Conservation (phyloP, 2,113 vertebrate genomes). For the Perca schrenkii region DNA sequence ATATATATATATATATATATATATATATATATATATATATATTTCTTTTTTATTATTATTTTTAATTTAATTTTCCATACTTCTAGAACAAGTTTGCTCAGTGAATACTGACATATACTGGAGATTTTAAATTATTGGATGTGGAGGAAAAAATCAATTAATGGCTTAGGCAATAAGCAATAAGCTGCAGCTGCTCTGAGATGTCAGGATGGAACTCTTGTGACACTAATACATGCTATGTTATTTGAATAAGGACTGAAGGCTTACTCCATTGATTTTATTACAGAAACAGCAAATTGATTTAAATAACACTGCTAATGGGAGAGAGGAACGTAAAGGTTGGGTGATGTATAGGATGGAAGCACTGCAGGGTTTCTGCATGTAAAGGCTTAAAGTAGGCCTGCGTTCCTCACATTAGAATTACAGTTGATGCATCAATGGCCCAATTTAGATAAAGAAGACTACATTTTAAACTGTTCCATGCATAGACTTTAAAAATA, state of each 20-base stretch:
- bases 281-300: slow-evolving; percentile 73
- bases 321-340: slow-evolving; percentile 57
- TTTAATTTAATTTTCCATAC: slow-evolving; percentile 25
- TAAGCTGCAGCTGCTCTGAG: slow-evolving; percentile 68
- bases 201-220: slow-evolving; percentile 67
- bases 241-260: slow-evolving; percentile 75
- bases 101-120: slow-evolving; percentile 58
- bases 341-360: slow-evolving; percentile 36
- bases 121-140: slow-evolving; percentile 75
- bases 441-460: not conserved
- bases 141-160: slow-evolving; percentile 72
- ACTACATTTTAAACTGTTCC: no score
- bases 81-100: slow-evolving; percentile 45
- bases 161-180: slow-evolving; percentile 75
- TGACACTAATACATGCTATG: slow-evolving; percentile 73
- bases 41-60: no score
- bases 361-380: slow-evolving; percentile 20
- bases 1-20: no score
- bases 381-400: slow-evolving; percentile 34
- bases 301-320: slow-evolving; percentile 73
- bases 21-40: no score
- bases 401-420: slow-evolving; percentile 7
- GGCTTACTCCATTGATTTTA: slow-evolving; percentile 76
- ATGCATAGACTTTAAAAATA: no score
- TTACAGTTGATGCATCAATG: slow-evolving; percentile 29